Evolutionary conservation across 2,113 vertebrate genomes (phyloP), one percentile per base, ranked within the genome.

Genomic region (Bolborhynchus lineola): DNA sequence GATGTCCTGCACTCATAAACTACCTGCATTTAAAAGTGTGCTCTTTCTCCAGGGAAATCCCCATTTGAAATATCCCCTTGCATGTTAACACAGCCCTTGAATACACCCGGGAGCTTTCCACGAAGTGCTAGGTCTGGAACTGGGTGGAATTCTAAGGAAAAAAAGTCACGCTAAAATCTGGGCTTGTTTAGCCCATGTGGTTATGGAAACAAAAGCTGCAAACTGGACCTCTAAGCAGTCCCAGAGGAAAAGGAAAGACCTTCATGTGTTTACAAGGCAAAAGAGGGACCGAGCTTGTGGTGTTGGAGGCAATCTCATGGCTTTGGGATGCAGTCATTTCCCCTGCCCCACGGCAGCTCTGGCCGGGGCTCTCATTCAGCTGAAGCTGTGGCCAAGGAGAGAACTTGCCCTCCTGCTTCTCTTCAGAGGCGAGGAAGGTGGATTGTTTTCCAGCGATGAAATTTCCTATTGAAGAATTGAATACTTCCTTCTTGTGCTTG

Each of bases 401-500:
- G 28, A 55, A 20, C 35, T 88, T 0, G 0, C 33, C 79, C 93
- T 86, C 41, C 1, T 1, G 60, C 80, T 88, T 41, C 64, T 71
- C 75, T 72, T 74, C 0, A 0, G 46, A 29, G 39, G 39, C 26
- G 1, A 12, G 86, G 86, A 94, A 88, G 95, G 94, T 88, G 90
- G 72, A 86, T 95, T 89, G 86, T 95, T 95, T 95, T 96, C 75
- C 0, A 2, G 52, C 3, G 3, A 50, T 49, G 65, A 92, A 72
- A 69, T 94, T 94, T 90, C 81, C 82, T 88, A n/a, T 93, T 94
- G 86, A 91, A 88, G 90, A 90, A 90, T 71, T 77, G 81, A 95
- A 94, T 21, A 68, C 77, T 96, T 96, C 93, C 95, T 79, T 79
- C 49, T 81, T 4, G 7, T 6, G 35, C 75, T 64, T 28, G 78